These are phyloP conservation scores for Pangasius mekongensis DNA, from an alignment of 2,797 vertebrate species.

Conservation along the genomic window DNA sequence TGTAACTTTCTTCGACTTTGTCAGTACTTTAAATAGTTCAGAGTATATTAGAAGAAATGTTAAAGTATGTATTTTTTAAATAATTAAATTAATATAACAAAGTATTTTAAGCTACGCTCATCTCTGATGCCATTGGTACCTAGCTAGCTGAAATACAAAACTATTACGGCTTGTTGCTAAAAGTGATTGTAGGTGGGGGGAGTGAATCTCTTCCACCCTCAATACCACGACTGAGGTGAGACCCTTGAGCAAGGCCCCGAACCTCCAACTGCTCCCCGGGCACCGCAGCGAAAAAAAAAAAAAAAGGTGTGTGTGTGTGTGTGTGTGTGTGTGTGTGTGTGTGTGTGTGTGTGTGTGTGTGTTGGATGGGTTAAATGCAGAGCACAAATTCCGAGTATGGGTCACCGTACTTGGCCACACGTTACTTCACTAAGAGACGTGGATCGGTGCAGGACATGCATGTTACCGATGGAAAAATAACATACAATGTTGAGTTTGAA, in stretches of 20 bases:
- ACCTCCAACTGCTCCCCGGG: too few relatives aligned
- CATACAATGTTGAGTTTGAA: not conserved
- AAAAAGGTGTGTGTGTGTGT: too few relatives aligned
- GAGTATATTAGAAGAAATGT: not conserved
- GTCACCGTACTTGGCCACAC: too few relatives aligned
- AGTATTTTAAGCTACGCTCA: not conserved
- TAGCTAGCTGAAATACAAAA: not conserved
- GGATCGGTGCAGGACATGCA: not conserved
- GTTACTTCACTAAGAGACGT: not conserved
- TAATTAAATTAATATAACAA: not conserved
- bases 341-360: too few relatives aligned
- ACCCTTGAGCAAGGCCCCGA: too few relatives aligned
- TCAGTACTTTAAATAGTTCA: not conserved
- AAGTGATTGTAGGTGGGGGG: not conserved
- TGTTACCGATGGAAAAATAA: not conserved
- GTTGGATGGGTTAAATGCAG: too few relatives aligned
- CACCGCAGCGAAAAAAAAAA: too few relatives aligned
- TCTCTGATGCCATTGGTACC: not conserved
- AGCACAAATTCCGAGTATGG: too few relatives aligned
- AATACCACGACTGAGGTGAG: too few relatives aligned
- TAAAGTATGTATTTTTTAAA: not conserved
- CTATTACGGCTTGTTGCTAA: not conserved
- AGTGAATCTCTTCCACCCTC: too few relatives aligned
- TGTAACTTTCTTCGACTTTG: not conserved
- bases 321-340: too few relatives aligned